Evolutionary conservation across 2,797 vertebrate species (phyloP).

Genomic region (Chaenodraco wilsoni): DNA sequence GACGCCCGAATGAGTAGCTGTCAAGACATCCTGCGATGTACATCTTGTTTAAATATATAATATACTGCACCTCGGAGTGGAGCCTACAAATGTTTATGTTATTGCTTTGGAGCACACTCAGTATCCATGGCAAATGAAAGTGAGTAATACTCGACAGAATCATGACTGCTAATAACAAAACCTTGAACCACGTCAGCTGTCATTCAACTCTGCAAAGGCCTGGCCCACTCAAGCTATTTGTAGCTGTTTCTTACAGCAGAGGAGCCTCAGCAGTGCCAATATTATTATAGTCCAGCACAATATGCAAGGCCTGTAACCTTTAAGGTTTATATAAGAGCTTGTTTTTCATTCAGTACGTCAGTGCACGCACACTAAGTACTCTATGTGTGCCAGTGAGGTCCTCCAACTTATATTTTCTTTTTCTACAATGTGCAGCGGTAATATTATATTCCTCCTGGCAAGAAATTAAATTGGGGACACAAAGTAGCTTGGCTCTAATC

Average conservation of each 20-base stretch:
- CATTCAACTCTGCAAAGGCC: conserved; percentile 44
- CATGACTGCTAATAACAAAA: conserved; percentile 59
- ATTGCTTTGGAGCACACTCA: conserved; percentile 36
- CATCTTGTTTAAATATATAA: conserved; percentile 54
- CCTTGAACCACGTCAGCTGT: conserved; percentile 59
- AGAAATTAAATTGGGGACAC: conserved; percentile 66
- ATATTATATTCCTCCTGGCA: conserved; percentile 63
- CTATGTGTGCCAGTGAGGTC: conserved; percentile 17
- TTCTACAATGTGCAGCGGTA: conserved; percentile 18
- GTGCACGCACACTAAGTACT: conserved; percentile 27
- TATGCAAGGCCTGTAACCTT: conserved; percentile 51
- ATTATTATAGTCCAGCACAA: conserved; percentile 52
- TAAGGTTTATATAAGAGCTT: conserved; percentile 47
- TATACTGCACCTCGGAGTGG: conserved; percentile 19
- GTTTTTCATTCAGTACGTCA: conserved; percentile 47
- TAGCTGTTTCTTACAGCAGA: conserved; percentile 49
- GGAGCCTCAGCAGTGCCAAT: conserved; percentile 42
- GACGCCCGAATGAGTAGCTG: conserved; percentile 44
- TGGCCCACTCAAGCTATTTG: conserved; percentile 64
- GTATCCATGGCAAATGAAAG: conserved; percentile 51
- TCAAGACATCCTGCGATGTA: background rate
- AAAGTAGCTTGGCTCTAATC: conserved; percentile 70
- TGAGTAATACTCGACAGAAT: conserved; percentile 55
- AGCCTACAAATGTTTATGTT: conserved; percentile 57
- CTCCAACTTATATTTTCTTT: conserved; percentile 44